A percentile compares a stretch with the other conserved stretches of the same genome.
Evolutionary conservation across 2,797 vertebrate species (phyloP).

Genomic region (Melanotaenia nigrans): DNA sequence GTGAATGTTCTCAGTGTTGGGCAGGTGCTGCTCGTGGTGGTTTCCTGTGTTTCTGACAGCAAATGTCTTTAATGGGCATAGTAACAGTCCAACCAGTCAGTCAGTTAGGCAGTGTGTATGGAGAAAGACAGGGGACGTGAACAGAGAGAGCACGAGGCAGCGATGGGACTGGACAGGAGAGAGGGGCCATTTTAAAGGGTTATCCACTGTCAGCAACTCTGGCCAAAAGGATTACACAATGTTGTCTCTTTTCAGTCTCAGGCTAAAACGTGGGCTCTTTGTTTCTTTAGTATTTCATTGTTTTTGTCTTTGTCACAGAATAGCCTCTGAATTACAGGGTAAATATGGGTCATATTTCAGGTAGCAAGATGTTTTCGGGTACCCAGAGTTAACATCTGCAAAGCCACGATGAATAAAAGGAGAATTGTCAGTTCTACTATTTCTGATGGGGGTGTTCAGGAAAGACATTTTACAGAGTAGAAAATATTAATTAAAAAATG

Average conservation of each 20-base stretch:
- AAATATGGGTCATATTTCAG: slow-evolving; percentile 64
- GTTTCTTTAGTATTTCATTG: slow-evolving; percentile 78
- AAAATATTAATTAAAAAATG: too few relatives aligned
- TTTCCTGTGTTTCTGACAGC: slow-evolving; percentile 57
- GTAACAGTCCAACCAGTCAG: slow-evolving; percentile 41
- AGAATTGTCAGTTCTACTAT: background rate
- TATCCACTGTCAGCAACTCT: slow-evolving; percentile 87
- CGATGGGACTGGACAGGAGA: slow-evolving; percentile 58
- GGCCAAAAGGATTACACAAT: slow-evolving; percentile 82
- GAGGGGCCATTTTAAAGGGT: slow-evolving; percentile 79
- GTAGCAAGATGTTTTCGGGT: slow-evolving; percentile 40
- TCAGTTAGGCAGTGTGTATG: slow-evolving; percentile 47
- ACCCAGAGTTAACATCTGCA: background rate
- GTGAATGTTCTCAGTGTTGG: slow-evolving; percentile 35
- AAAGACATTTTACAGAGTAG: too few relatives aligned
- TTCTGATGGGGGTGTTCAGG: background rate
- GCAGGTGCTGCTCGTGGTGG: slow-evolving; percentile 41
- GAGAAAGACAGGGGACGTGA: slow-evolving; percentile 56
- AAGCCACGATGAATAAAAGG: accelerated
- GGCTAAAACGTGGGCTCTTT: slow-evolving; percentile 76
- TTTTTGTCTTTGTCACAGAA: slow-evolving; percentile 52
- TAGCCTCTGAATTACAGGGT: slow-evolving; percentile 60
- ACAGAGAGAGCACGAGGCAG: slow-evolving; percentile 53
- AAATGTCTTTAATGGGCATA: slow-evolving; percentile 62
- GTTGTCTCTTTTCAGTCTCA: slow-evolving; percentile 83